These are phyloP conservation scores for Melopsittacus undulatus DNA, from an alignment of 2,797 vertebrate genomes.

Conservation along the genomic window DNA sequence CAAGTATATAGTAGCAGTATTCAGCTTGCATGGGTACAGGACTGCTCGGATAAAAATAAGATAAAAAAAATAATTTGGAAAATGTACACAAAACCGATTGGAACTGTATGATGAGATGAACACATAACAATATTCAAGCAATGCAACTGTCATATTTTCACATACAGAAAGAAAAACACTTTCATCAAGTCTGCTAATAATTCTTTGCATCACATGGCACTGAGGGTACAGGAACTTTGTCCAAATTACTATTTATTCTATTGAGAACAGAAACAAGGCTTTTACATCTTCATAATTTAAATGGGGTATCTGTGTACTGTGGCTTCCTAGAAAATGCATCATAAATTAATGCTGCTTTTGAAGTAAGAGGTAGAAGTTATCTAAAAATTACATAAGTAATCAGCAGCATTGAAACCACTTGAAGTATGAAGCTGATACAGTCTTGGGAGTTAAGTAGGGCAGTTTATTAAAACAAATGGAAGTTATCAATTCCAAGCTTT, in stretches of 20 bases:
- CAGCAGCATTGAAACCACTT: background rate
- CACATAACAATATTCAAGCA: constrained; percentile 11
- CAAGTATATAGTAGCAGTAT: background rate
- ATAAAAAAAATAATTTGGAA: constrained; percentile 2
- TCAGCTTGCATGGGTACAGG: background rate
- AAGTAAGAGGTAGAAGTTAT: constrained; percentile 14
- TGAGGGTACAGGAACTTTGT: background rate
- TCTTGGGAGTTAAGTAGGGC: constrained; percentile 39
- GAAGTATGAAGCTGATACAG: constrained; percentile 3
- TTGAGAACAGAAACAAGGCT: constrained; percentile 1
- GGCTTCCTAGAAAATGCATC: background rate
- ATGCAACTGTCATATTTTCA: constrained; percentile 30
- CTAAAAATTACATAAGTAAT: constrained; percentile 7
- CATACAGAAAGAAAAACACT: background rate
- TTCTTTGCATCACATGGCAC: constrained; percentile 10
- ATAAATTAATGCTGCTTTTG: background rate
- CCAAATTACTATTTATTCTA: background rate
- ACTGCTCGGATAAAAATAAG: background rate
- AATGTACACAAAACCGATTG: background rate
- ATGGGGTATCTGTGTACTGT: background rate
- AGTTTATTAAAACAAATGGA: constrained; percentile 60
- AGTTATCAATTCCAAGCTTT: constrained; percentile 60
- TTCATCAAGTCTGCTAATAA: background rate
- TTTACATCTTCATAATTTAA: background rate
- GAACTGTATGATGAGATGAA: constrained; percentile 21